These are phyloP conservation scores for Lasiurus cinereus DNA, from an alignment of 2,113 vertebrate species.

Conservation along the genomic window DNA sequence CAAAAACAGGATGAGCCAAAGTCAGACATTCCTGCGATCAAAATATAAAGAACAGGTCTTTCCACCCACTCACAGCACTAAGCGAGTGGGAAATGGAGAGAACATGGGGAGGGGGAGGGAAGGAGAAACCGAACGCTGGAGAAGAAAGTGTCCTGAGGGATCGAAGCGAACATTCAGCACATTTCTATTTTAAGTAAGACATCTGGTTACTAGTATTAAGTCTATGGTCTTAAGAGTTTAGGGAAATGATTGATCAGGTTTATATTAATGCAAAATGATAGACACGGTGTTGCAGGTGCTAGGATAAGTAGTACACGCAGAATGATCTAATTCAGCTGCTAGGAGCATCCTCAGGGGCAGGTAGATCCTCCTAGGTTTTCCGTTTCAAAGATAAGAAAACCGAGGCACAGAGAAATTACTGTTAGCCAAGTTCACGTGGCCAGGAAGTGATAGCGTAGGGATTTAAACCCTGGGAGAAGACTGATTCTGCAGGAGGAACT, in stretches of 20 bases:
- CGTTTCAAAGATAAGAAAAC: slow-evolving; percentile 56
- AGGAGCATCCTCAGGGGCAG: background rate
- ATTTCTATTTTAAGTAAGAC: background rate
- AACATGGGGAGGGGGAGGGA: background rate
- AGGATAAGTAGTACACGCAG: background rate
- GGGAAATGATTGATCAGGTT: background rate
- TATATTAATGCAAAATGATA: background rate
- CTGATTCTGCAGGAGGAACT: background rate
- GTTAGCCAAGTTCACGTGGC: background rate
- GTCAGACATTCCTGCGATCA: background rate
- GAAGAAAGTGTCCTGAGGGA: background rate
- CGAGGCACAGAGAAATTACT: background rate
- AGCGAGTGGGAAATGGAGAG: background rate
- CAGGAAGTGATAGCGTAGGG: background rate
- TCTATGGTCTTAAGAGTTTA: background rate
- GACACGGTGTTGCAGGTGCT: background rate
- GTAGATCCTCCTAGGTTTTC: background rate
- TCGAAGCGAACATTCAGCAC: background rate
- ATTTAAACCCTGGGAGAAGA: slow-evolving; percentile 1
- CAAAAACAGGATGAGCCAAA: background rate
- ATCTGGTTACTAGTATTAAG: background rate
- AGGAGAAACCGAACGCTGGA: background rate
- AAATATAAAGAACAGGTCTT: background rate
- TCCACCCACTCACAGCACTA: background rate
- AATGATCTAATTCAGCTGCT: background rate